Evolutionary conservation across 2,888 invertebrate genomes (phyloP), one percentile per base, ranked within the genome.

Genomic region (Dinocampus coccinellae): DNA sequence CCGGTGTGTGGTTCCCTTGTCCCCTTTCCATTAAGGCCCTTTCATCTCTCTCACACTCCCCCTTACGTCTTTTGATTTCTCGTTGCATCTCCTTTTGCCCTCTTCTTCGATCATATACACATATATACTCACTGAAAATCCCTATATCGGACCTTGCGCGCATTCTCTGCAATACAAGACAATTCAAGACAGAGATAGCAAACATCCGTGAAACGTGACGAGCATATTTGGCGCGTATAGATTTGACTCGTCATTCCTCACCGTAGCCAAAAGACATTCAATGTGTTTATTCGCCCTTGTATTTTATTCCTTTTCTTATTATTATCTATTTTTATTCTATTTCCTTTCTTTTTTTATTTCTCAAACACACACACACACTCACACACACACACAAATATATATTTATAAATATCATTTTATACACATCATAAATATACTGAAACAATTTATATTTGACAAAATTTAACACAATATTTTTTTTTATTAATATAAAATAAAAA

Each of bases 181-280:
- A n/a, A n/a, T n/a, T n/a, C n/a, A n/a, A n/a, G 72, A 73, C 74
- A 69, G 80, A 80, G 81, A 79, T 84, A 79, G 78, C 80, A 80
- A 80, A 77, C 80, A 77, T 47, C 16, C 47, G 16, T 75, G 81
- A 81, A 78, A 85, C 85, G 86, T 86, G 85, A 86, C 85, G 83
- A 83, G 84, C 85, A 84, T 85, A 85, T 85, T 85, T 83, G 82
- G 83, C 80, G 81, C 63, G 42, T 53, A 80, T 80, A 82, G 82
- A 82, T 80, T 72, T 81, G 79, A 81, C 81, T 83, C 84, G 83
- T 85, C 84, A 83, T 84, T 83, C 84, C 82, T 78, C 78, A 75
- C 80, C 79, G 77, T 79, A 81, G 80, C 81, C 81, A 80, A 75
- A 77, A 82, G 80, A 76, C 79, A 78, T 73, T 68, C 67, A 64